Conservation (phyloP, 2,113 vertebrate species). For the Chascanopsetta lugubris region DNA sequence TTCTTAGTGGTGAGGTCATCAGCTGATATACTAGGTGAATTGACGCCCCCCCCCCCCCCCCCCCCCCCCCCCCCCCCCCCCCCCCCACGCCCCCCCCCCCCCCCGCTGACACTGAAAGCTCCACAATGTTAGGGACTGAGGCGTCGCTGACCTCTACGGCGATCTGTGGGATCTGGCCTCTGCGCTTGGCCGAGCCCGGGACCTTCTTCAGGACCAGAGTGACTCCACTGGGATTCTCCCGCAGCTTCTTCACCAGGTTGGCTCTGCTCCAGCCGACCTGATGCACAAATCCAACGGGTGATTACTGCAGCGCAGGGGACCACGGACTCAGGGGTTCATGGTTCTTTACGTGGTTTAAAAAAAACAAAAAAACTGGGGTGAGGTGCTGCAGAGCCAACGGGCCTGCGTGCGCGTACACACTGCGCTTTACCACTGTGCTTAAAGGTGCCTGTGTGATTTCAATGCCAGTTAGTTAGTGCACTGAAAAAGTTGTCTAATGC, state of each 20-base stretch:
- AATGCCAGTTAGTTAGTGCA: too few species aligned
- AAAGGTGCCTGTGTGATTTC: too few species aligned
- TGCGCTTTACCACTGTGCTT: too few species aligned
- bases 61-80: too few species aligned
- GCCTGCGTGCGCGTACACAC: not conserved
- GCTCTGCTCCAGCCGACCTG: slow-evolving; percentile 92
- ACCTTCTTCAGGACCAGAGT: slow-evolving; percentile 90
- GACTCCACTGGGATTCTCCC: slow-evolving; percentile 78
- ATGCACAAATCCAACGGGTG: not conserved
- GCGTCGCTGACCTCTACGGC: slow-evolving; percentile 45
- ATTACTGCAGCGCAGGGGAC: not conserved
- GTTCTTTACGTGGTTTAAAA: not conserved
- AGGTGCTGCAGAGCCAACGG: too few species aligned
- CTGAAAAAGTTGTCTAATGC: not conserved
- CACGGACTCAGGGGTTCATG: not conserved
- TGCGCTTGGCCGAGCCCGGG: slow-evolving; percentile 62
- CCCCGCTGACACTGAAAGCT: too few species aligned
- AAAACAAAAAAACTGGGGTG: not conserved
- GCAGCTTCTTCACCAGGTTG: slow-evolving; percentile 86
- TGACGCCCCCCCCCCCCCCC: too few species aligned
- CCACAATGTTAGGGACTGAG: not conserved
- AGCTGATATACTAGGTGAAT: too few species aligned
- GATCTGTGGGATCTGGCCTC: slow-evolving; percentile 12
- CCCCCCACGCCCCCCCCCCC: too few species aligned
- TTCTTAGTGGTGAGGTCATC: too few species aligned